Conservation (phyloP, 2,797 vertebrate species). For the Chiroxiphia lanceolata region DNA sequence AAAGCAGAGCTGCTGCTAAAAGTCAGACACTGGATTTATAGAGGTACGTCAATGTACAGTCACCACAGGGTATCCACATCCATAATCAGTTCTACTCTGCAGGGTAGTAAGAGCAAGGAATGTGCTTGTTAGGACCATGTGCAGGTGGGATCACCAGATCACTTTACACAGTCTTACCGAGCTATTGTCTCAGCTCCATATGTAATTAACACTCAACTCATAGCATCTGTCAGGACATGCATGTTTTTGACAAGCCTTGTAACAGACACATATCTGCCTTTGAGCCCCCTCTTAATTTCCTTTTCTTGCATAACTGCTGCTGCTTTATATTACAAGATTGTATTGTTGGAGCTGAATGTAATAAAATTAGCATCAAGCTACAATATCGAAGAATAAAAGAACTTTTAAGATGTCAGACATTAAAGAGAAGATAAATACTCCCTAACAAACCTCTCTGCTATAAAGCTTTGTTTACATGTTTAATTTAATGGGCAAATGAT, state of each 20-base stretch:
- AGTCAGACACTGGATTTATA: neutral
- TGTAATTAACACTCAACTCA: neutral
- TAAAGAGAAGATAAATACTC: neutral
- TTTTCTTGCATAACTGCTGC: neutral
- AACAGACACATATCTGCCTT: neutral
- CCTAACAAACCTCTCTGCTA: neutral
- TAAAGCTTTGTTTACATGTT: constrained; percentile 1
- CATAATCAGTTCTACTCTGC: neutral
- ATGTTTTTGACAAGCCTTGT: neutral
- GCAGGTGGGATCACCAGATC: neutral
- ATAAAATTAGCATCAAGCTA: neutral
- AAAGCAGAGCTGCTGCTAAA: neutral
- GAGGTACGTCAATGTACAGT: neutral
- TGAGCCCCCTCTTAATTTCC: neutral
- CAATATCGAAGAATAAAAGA: neutral
- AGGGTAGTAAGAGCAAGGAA: neutral
- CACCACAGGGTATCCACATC: neutral
- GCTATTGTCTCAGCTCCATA: neutral
- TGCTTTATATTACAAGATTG: neutral
- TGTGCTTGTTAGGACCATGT: neutral
- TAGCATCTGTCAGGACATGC: neutral
- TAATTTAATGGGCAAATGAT: neutral
- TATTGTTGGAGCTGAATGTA: neutral
- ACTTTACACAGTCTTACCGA: neutral
- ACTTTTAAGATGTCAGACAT: neutral